These are phyloP conservation scores for Heliconius ethilla DNA, from an alignment of 2,888 invertebrate species.

Conservation along the genomic window DNA sequence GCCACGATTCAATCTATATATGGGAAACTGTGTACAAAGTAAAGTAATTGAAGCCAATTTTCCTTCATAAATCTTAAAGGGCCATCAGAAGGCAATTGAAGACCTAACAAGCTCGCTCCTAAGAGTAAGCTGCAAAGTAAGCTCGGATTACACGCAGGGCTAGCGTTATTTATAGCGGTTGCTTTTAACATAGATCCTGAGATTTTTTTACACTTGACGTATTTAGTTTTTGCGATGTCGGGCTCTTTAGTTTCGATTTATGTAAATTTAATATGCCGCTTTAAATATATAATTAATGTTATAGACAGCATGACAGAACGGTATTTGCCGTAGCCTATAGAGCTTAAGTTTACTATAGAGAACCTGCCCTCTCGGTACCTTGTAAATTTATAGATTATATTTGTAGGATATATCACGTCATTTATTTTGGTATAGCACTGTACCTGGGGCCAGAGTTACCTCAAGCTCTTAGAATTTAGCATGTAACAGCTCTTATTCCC, in stretches of 20 bases:
- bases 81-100: conserved; percentile 35
- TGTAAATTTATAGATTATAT: too few relatives aligned
- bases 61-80: conserved; percentile 31
- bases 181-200: conserved; percentile 19
- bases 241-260: background rate
- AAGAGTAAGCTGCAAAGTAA: conserved; percentile 32
- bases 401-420: too few relatives aligned
- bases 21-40: conserved; percentile 2
- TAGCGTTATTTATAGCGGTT: conserved; percentile 28
- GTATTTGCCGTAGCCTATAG: too few relatives aligned
- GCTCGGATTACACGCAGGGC: conserved; percentile 36
- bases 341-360: too few relatives aligned
- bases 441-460: too few relatives aligned
- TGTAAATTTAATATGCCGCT: too few relatives aligned
- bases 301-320: too few relatives aligned
- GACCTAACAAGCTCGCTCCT: conserved; percentile 37
- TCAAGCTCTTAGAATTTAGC: too few relatives aligned
- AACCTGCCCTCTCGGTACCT: too few relatives aligned
- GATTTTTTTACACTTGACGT: conserved; percentile 25
- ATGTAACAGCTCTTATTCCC: too few relatives aligned
- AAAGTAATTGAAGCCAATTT: conserved; percentile 29
- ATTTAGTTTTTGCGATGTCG: conserved; percentile 11
- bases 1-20: background rate
- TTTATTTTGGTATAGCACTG: too few relatives aligned
- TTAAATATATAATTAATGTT: too few relatives aligned